These are phyloP conservation scores for Elephantulus edwardii DNA, from an alignment of 2,113 vertebrate species.

Conservation along the genomic window DNA sequence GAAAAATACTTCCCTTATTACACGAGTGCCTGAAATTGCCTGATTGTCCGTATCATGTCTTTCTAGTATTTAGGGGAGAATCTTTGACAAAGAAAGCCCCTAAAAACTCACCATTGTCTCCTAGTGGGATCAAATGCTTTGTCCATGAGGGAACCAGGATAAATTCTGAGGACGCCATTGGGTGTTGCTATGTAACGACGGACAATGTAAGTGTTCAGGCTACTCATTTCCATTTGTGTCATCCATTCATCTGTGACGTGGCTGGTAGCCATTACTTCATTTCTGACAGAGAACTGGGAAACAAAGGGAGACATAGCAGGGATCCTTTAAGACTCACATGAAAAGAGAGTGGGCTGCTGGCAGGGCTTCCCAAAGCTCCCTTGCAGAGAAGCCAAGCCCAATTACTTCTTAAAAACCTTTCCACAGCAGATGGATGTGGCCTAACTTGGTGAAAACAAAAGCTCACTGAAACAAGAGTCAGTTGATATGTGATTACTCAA, in stretches of 20 bases:
- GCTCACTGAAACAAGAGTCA: conserved; percentile 66
- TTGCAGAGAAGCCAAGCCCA: conserved; percentile 78
- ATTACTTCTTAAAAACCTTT: conserved; percentile 78
- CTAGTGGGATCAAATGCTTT: conserved; percentile 99
- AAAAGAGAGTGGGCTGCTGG: conserved; percentile 80
- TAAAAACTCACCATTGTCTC: conserved; percentile 97
- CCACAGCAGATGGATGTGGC: conserved; percentile 65
- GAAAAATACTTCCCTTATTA: not conserved
- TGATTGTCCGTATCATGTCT: conserved; percentile 51
- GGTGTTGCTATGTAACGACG: conserved; percentile 99
- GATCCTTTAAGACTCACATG: conserved; percentile 82
- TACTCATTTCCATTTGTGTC: conserved; percentile 99
- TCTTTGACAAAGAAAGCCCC: conserved; percentile 74
- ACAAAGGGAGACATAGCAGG: conserved; percentile 84
- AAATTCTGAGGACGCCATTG: conserved; percentile 99
- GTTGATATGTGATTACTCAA: not conserved
- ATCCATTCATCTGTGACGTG: conserved; percentile 99
- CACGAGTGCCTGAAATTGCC: conserved; percentile 30
- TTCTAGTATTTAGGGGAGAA: conserved; percentile 61
- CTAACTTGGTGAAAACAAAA: conserved; percentile 72
- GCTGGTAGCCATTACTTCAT: conserved; percentile 99
- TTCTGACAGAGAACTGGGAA: conserved; percentile 97
- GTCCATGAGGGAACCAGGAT: conserved; percentile 99
- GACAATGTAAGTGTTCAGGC: conserved; percentile 99
- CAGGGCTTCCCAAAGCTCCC: conserved; percentile 76